Evolutionary conservation across 2,113 vertebrate species (phyloP).

Genomic region (Antechinus flavipes): DNA sequence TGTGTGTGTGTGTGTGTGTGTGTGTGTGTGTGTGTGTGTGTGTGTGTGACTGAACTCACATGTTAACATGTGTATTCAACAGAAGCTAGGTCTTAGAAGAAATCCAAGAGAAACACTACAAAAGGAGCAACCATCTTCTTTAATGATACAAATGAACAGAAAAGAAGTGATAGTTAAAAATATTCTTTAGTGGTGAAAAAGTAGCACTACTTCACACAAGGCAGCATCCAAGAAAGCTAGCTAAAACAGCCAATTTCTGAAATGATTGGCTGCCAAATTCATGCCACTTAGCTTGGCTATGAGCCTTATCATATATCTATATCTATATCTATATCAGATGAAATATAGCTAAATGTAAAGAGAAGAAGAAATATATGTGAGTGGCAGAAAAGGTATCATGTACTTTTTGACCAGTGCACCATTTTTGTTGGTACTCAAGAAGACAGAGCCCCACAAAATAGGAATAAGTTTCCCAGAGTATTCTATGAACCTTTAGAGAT

Average conservation of each 20-base stretch:
- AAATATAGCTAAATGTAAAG: constrained; percentile 57
- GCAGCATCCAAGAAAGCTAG: constrained; percentile 39
- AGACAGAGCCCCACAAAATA: background rate
- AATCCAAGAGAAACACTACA: constrained; percentile 27
- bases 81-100: background rate
- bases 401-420: constrained; percentile 34
- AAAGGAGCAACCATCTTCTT: background rate
- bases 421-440: constrained; percentile 47
- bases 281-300: constrained; percentile 58
- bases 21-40: background rate
- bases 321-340: constrained; percentile 46
- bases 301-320: constrained; percentile 51
- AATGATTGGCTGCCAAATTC: constrained; percentile 52
- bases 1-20: too few species aligned
- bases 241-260: background rate
- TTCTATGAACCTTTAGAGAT: background rate
- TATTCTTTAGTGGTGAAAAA: constrained; percentile 12
- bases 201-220: constrained; percentile 41
- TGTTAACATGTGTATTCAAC: background rate
- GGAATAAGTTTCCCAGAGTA: background rate
- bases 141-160: constrained; percentile 55
- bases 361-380: constrained; percentile 36
- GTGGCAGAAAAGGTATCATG: constrained; percentile 35
- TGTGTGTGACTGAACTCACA: background rate
- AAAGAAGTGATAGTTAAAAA: constrained; percentile 43